These are phyloP conservation scores for Laspeyria flexula DNA, from an alignment of 2,888 invertebrate species.

Conservation along the genomic window DNA sequence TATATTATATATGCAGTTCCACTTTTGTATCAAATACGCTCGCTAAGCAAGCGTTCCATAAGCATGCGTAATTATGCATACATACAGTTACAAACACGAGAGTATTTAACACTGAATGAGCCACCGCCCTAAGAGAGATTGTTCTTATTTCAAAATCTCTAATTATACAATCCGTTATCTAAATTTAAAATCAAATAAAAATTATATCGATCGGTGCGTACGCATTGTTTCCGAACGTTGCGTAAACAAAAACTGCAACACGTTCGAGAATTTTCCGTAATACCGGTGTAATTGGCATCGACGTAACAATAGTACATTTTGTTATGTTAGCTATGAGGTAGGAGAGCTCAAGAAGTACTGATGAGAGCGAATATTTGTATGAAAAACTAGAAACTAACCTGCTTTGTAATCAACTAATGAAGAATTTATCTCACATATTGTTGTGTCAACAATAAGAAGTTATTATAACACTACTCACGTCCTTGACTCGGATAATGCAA, in stretches of 20 bases:
- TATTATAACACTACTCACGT: too few species aligned
- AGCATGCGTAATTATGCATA: too few species aligned
- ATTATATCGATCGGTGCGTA: conserved; percentile 26
- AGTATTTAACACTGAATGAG: too few species aligned
- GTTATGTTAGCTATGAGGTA: conserved; percentile 13
- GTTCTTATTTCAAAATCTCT: too few species aligned
- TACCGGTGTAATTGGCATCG: conserved; percentile 24
- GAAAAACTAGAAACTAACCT: background rate
- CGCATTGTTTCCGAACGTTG: conserved; percentile 37
- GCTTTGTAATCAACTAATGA: background rate
- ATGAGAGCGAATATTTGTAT: background rate
- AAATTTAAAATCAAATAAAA: conserved; percentile 6
- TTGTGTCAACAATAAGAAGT: background rate
- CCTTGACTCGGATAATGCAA: background rate
- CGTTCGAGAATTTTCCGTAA: conserved; percentile 34
- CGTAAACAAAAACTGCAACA: conserved; percentile 21
- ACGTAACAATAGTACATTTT: conserved; percentile 37
- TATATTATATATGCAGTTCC: too few species aligned
- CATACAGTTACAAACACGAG: too few species aligned
- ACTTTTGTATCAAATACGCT: too few species aligned
- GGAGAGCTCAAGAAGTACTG: background rate
- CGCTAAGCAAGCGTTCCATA: too few species aligned
- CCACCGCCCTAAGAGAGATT: too few species aligned
- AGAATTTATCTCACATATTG: background rate
- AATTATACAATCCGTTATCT: conserved; percentile 31